phyloP scores from a whole-genome alignment of 2,113 vertebrate species.

The Acrocephalus kingi region DNA sequence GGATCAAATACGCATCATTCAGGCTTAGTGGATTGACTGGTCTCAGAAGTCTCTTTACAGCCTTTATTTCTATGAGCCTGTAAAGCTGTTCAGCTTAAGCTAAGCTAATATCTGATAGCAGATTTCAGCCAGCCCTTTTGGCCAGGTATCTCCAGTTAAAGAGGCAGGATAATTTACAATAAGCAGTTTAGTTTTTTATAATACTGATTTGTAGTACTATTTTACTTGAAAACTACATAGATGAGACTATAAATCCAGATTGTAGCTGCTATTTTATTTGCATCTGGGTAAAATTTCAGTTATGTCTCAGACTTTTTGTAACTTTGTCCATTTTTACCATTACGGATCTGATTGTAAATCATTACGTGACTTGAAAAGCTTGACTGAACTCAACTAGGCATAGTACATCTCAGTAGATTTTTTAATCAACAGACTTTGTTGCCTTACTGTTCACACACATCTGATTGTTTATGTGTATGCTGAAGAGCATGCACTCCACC shows the following conservation, averaged over 20 bases:
- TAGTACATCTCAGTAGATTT: neutral
- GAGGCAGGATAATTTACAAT: neutral
- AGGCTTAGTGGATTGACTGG: neutral
- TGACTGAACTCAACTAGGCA: neutral
- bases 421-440: neutral
- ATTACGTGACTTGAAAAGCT: neutral
- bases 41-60: neutral
- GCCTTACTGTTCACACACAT: neutral
- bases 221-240: neutral
- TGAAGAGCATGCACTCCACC: neutral
- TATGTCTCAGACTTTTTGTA: neutral
- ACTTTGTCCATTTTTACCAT: neutral
- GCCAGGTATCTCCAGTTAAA: neutral
- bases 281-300: neutral
- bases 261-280: neutral
- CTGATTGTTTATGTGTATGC: neutral
- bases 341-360: neutral
- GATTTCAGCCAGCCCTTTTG: neutral
- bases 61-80: neutral
- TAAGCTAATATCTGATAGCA: neutral
- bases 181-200: neutral
- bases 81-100: neutral
- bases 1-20: neutral
- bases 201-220: neutral
- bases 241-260: neutral